These are phyloP conservation scores for Sphaeramia orbicularis DNA, from an alignment of 2,797 vertebrate genomes.

Conservation along the genomic window DNA sequence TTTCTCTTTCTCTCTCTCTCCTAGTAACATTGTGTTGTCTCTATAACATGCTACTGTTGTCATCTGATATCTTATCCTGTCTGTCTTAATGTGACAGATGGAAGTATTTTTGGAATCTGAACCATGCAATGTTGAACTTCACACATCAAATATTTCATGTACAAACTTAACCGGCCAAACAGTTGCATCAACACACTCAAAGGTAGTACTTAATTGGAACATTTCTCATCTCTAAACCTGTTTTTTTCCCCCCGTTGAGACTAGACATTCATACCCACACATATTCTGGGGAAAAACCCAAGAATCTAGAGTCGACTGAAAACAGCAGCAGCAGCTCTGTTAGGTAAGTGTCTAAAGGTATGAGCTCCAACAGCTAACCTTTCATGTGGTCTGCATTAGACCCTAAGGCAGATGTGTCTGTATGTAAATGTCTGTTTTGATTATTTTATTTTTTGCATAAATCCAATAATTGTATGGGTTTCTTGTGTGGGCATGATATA, in stretches of 20 bases:
- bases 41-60: constrained; percentile 43
- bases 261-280: constrained; percentile 12
- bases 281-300: not conserved
- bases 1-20: constrained; percentile 21
- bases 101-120: constrained; percentile 62
- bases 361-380: constrained; percentile 33
- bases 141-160: constrained; percentile 18
- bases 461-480: too few species aligned
- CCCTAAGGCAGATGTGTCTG: constrained; percentile 11
- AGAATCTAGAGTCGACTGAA: constrained; percentile 1
- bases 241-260: too few species aligned
- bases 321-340: constrained; percentile 11
- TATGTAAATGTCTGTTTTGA: not conserved
- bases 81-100: constrained; percentile 37
- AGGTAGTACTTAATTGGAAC: constrained; percentile 6
- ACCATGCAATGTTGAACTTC: constrained; percentile 24
- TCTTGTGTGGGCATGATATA: too few species aligned
- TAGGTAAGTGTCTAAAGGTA: constrained; percentile 32
- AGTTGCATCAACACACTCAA: not conserved
- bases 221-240: not conserved
- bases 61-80: constrained; percentile 40
- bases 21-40: constrained; percentile 36
- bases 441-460: not conserved
- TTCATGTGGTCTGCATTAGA: constrained; percentile 19
- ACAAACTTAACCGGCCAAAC: constrained; percentile 11